Base-by-base conservation (phyloP, 1,140 invertebrate species). In the Stenopsyche tienmushanensis region DNA sequence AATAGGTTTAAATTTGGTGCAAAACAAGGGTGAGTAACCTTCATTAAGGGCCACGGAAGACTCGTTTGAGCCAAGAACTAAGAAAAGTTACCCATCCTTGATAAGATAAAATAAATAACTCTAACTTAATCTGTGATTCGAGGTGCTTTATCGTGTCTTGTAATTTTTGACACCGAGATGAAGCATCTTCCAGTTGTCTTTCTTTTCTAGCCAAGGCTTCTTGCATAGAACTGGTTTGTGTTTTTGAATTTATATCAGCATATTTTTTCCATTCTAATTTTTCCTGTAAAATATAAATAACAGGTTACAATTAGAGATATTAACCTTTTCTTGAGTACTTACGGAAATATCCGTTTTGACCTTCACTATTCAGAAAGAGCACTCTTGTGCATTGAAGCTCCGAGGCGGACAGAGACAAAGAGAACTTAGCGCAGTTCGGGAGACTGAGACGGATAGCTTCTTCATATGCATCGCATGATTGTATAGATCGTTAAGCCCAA, bases 101-200 rank as follows among this genome's bases (percentile, higher is more conserved):
- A 53, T 23, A 13, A 26, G 29, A 25, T 25, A 26, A 5, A 25
- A 53, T 20, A 50, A 50, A 50, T 50, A 2, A 10, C 2, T 7
- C 71, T 63, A 80, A 84, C 70, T 82, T 80, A 25, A 85, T 64
- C 73, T 86, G 84, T 25, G 78, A 78, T 66, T 86, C 83, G 47
- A 86, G 72, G 15, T 83, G 80, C 54, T 74, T 76, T 3, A 84
- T 64, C 25, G 70, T 80, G 34, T 85, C 84, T 47, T 72, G 72
- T 20, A 78, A 52, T 60, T 78, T 75, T 62, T 74, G 74, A 68
- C 72, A 77, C 23, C 72, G 54, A 17, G 64, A 58, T 63, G 74
- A 75, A 13, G 76, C 41, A 64, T 81, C 80, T 23, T 78, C 76
- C 58, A 79, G 75, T 59, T 78, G 77, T 75, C 72, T 85, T 71